Percentiles rank a stretch among this genome's conserved stretches.
phyloP scores from a whole-genome alignment of 2,888 invertebrate species.

The Phragmatobia fuliginosa region DNA sequence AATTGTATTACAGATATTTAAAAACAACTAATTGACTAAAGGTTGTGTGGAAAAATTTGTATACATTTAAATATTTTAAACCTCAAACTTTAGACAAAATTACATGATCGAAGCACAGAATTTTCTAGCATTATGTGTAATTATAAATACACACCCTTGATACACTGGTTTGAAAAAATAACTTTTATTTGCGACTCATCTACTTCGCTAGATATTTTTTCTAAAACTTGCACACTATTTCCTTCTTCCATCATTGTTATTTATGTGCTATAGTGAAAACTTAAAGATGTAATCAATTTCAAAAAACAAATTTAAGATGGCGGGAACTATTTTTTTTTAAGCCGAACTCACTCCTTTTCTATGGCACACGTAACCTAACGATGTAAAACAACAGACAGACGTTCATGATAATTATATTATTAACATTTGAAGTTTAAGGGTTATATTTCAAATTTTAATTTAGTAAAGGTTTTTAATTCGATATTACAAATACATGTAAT shows the following conservation, averaged over 20 bases:
- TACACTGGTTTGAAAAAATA: conserved; percentile 68
- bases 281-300: background rate
- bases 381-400: background rate
- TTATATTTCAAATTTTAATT: no score
- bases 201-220: conserved; percentile 67
- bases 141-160: conserved; percentile 65
- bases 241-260: conserved; percentile 62
- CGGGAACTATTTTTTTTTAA: conserved; percentile 7
- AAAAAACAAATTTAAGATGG: background rate
- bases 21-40: background rate
- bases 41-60: no score
- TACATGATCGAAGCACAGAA: background rate
- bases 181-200: conserved; percentile 71
- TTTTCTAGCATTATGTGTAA: background rate
- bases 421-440: no score
- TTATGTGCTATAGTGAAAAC: background rate
- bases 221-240: conserved; percentile 65
- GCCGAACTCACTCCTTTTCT: background rate
- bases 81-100: background rate
- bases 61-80: no score
- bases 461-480: background rate
- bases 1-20: background rate
- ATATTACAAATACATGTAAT: background rate
- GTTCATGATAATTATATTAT: background rate
- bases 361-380: background rate